Evolutionary conservation across 2,797 vertebrate genomes (phyloP), one percentile per base, ranked within the genome.

Genomic region (Philypnodon macrostomus): DNA sequence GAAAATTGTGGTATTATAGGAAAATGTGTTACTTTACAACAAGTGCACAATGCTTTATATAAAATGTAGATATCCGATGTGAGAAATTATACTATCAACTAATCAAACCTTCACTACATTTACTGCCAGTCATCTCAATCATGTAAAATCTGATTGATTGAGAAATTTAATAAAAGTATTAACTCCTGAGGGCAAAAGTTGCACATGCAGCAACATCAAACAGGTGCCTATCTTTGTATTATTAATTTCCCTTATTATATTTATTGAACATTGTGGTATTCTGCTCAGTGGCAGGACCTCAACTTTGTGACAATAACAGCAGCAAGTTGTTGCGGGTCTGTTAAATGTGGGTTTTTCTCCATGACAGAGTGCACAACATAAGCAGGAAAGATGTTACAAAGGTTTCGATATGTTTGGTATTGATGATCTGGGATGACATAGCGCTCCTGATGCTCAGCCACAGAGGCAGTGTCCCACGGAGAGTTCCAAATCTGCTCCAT

Each of bases 401-500:
- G 95, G 84, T 98, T 98, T 73, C 96, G 94, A 77, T 98, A 99
- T 9, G 95, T 97, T 82, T 98, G 96, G 83, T 96, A 98, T 80
- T 95, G 96, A 67, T 96, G 95, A 57, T 99, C 97, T 39, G 95
- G 95, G 75, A 98, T 93, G 57, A 92, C 81, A 14, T 92, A 92
- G 40, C 91, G 93, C 60, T 98, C 95, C 55, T 86, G 91, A 23
- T 92, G 93, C 71, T 98, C 94, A 9, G 56, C 69, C 45, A 67
- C 67, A 23, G 85, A 72, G 35, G 90, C 83, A 53, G 81, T 89
- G 62, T 94, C 93, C 95, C 96, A 98, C 4, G 96, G 95, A 14
- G 91, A 95, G 69, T 89, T 91, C 96, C 96, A 98, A 69, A 98
- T 93, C 14, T 99, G 97, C 64, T 99, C 97, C 94, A 99, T 99